Evolutionary conservation across 2,888 invertebrate species (phyloP).

Genomic region (Drosophila trichaetosa): DNA sequence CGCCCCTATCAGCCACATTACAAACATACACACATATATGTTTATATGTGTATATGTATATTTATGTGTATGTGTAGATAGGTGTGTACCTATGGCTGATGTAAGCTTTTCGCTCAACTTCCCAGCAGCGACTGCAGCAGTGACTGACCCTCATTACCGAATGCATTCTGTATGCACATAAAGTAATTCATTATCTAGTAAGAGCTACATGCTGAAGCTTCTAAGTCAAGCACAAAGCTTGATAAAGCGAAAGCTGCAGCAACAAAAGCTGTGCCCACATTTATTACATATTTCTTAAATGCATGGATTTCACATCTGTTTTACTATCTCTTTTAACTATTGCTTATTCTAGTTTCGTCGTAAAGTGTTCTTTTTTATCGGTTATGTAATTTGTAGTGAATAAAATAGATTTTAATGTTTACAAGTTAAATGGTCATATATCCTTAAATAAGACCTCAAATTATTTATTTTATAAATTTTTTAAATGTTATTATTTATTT

Average conservation of each 20-base stretch:
- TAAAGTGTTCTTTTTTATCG: background rate
- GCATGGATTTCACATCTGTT: background rate
- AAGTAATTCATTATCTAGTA: background rate
- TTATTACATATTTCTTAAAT: no score
- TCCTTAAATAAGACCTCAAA: no score
- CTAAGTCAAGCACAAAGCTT: no score
- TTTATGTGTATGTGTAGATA: constrained; percentile 3
- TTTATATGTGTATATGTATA: background rate
- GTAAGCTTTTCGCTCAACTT: constrained; percentile 2
- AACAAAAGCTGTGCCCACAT: no score
- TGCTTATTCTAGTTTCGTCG: background rate
- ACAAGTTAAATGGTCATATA: no score
- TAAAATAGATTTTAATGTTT: background rate
- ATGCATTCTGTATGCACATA: background rate
- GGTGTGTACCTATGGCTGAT: background rate
- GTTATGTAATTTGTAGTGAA: background rate
- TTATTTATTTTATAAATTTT: no score
- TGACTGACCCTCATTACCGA: background rate
- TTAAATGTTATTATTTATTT: no score
- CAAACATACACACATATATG: background rate
- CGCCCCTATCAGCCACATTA: background rate
- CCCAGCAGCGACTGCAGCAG: background rate
- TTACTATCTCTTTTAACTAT: background rate
- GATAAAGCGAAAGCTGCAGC: no score
- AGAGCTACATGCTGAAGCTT: background rate